phyloP scores from a whole-genome alignment of 2,888 invertebrate species.

The Oligia latruncula region DNA sequence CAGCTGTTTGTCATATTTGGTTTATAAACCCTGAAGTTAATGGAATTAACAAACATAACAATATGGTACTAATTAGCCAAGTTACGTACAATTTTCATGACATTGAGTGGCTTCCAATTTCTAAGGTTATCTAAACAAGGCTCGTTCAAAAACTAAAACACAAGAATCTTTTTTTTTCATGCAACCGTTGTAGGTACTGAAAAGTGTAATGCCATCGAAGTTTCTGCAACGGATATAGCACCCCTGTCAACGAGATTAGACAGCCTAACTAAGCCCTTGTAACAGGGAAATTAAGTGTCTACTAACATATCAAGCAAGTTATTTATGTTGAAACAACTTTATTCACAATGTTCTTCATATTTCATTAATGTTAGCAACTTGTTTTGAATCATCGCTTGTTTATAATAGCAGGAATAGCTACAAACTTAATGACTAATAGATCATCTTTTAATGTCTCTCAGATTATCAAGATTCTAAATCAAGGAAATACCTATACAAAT shows the following conservation, averaged over 20 bases:
- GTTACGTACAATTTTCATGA: background rate
- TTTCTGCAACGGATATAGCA: constrained; percentile 14
- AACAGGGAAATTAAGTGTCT: constrained; percentile 23
- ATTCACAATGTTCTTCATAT: constrained; percentile 34
- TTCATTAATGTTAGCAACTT: constrained; percentile 20
- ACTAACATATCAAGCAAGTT: constrained; percentile 27
- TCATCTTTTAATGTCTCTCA: too few relatives aligned
- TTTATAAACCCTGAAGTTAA: background rate
- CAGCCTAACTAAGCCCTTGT: constrained; percentile 15
- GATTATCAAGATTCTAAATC: background rate
- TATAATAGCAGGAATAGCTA: background rate
- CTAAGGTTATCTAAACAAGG: background rate
- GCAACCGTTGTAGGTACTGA: background rate
- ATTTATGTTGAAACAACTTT: constrained; percentile 44
- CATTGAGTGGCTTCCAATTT: background rate
- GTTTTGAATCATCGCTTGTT: constrained; percentile 18
- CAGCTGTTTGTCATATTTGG: constrained; percentile 14
- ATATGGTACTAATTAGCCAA: background rate
- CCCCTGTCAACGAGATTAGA: constrained; percentile 39
- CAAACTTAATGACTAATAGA: background rate
- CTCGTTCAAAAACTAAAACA: background rate
- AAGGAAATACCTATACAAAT: background rate
- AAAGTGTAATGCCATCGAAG: background rate
- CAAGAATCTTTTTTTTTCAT: background rate
- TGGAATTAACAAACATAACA: background rate